Evolutionary conservation across 2,797 vertebrate genomes (phyloP).

Genomic region (Macropodus opercularis): DNA sequence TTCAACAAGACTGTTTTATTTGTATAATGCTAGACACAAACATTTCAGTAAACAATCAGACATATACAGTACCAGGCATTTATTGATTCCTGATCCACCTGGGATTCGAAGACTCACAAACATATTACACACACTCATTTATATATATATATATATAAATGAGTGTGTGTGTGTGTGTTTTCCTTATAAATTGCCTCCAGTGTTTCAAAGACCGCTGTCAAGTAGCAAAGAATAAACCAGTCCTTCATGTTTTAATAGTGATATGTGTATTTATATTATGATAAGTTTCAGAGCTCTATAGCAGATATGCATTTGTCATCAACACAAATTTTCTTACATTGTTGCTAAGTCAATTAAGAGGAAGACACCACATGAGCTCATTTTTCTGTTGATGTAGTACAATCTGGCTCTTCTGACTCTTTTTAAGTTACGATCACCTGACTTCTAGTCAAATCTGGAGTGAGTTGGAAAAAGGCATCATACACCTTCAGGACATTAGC

Average conservation of each 20-base stretch:
- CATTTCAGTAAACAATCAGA: slow-evolving; percentile 2
- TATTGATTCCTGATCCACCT: slow-evolving; percentile 14
- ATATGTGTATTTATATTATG: too few relatives aligned
- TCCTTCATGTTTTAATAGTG: slow-evolving; percentile 21
- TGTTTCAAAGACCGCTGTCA: background rate
- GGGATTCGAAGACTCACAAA: slow-evolving; percentile 10
- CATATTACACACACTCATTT: too few relatives aligned
- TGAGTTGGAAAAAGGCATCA: slow-evolving; percentile 19
- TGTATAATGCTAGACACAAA: background rate
- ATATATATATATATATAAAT: too few relatives aligned
- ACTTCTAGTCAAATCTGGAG: background rate
- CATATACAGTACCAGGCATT: slow-evolving; percentile 13
- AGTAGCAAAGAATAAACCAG: slow-evolving; percentile 9
- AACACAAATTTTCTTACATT: too few relatives aligned
- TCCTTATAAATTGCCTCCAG: slow-evolving; percentile 5
- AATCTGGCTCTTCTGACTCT: slow-evolving; percentile 3
- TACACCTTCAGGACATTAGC: slow-evolving; percentile 15
- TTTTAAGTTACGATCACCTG: background rate
- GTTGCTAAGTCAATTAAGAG: background rate
- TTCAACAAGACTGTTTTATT: background rate
- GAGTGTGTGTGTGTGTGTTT: too few relatives aligned
- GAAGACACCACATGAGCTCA: slow-evolving; percentile 1
- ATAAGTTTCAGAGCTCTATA: slow-evolving; percentile 27
- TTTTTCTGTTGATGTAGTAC: slow-evolving; percentile 12
- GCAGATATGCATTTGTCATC: slow-evolving; percentile 26